Evolutionary conservation across 1,140 invertebrate species (phyloP).

Genomic region (Formica exsecta): DNA sequence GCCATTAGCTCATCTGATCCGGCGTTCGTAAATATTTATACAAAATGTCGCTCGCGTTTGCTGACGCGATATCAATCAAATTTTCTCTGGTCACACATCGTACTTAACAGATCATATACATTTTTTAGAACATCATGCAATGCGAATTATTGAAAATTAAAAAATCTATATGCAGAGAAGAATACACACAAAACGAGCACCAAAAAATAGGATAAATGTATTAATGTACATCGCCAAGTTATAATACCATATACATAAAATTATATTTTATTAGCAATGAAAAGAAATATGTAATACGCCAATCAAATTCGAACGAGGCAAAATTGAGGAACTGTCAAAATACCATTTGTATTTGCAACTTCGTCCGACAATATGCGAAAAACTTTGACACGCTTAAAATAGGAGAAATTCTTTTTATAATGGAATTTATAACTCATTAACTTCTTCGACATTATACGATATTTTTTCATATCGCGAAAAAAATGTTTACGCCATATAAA

Average conservation of each 20-base stretch:
- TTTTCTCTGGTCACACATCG: background rate
- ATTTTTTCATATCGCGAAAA: constrained; percentile 9
- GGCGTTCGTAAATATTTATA: constrained; percentile 50
- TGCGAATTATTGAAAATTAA: constrained; percentile 13
- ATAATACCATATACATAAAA: constrained; percentile 11
- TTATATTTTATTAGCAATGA: constrained; percentile 11
- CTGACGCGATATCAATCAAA: constrained; percentile 27
- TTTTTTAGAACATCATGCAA: background rate
- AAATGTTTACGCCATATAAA: background rate
- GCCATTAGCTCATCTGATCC: constrained; percentile 29
- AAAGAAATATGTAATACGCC: background rate
- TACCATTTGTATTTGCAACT: constrained; percentile 15
- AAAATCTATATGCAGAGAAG: background rate
- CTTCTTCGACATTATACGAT: background rate
- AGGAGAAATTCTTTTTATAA: background rate
- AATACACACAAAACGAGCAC: background rate
- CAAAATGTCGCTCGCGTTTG: constrained; percentile 9
- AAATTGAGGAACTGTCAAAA: constrained; percentile 29
- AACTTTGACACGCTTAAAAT: background rate
- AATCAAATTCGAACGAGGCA: constrained; percentile 6
- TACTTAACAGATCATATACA: background rate
- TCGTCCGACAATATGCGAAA: background rate
- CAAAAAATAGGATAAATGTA: background rate
- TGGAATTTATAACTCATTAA: background rate
- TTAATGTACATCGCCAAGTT: background rate